Base-by-base conservation (phyloP, 1,140 invertebrate genomes). In the Drosophila hydei region DNA sequence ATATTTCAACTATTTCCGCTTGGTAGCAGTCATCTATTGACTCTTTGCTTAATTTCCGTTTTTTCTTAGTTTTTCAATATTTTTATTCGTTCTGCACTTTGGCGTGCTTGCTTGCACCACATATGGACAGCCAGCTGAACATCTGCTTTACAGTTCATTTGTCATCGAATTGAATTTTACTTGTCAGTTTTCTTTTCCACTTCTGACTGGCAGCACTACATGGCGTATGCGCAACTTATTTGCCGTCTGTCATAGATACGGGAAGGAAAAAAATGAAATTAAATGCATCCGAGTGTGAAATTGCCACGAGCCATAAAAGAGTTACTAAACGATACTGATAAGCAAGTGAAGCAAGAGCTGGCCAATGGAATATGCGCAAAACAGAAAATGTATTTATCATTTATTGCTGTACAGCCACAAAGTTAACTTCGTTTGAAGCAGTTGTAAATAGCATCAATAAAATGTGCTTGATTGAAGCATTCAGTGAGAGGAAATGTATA, bases 141-240 rank as follows among this genome's bases (percentile, higher is more conserved):
- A 85, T 87, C 77, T 80, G 77, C 80, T 87, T 77, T 77, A 65
- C 80, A 87, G 73, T 85, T 85, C 77, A 85, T 81, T 85, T 87
- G 81, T 85, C 70, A 87, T 81, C 69, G 77, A 80, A 85, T 85
- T 77, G 69, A 85, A 85, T 85, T 80, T 76, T 51, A 68, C 68
- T 80, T 61, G 19, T 47, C 30, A 67, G 36, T 60, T 62, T 68
- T 72, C 45, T 52, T 55, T 40, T 42, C 18, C 40, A 65, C 59
- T 48, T 38, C 55, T 43, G 23, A 38, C 52, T 16, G 48, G 62
- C 43, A 40, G 72, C 36, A 42, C 56, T 55, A 77, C 79, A 59
- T 71, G 56, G 61, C 79, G 64, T 78, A 83, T 83, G 64, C 33
- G 79, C 61, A 83, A 81, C 77, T 40, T 74, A 77, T 87, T 84